phyloP scores from a whole-genome alignment of 2,113 vertebrate genomes.

The Podarcis muralis region DNA sequence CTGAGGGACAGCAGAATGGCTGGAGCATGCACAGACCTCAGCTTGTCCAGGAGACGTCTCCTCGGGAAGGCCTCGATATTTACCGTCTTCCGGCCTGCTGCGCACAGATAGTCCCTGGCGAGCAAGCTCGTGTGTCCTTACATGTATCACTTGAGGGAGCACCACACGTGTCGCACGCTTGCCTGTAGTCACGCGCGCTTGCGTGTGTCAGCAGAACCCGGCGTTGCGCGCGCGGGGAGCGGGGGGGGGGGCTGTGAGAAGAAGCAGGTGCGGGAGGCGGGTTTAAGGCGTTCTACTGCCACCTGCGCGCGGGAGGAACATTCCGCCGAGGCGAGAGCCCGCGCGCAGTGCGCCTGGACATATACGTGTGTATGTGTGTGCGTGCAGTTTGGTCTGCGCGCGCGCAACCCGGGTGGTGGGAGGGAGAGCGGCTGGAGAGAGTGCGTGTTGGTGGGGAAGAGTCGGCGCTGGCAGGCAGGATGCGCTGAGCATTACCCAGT shows the following conservation, averaged over 20 bases:
- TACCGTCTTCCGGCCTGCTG: neutral
- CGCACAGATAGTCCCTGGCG: neutral
- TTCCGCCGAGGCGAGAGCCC: no score
- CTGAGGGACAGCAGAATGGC: no score
- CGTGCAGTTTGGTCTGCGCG: neutral
- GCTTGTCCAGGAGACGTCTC: neutral
- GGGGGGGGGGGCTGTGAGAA: neutral
- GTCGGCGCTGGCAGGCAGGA: slow-evolving; percentile 35
- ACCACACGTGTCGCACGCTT: neutral
- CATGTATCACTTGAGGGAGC: neutral
- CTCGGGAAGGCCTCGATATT: no score
- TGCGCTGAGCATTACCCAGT: slow-evolving; percentile 63
- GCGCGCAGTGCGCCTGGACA: neutral
- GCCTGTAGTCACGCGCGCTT: slow-evolving; percentile 5
- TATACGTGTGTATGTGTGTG: no score
- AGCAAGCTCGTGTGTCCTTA: neutral
- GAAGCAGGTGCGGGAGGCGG: no score
- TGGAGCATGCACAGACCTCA: neutral
- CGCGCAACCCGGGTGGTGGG: neutral
- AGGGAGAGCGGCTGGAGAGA: neutral
- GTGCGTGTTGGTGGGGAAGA: neutral
- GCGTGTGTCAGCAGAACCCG: neutral
- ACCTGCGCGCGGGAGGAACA: no score
- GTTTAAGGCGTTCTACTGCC: neutral
- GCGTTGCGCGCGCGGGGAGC: neutral